Evolutionary conservation across 1,140 invertebrate species (phyloP), one percentile per base, ranked within the genome.

Genomic region (Plutomurus gul): DNA sequence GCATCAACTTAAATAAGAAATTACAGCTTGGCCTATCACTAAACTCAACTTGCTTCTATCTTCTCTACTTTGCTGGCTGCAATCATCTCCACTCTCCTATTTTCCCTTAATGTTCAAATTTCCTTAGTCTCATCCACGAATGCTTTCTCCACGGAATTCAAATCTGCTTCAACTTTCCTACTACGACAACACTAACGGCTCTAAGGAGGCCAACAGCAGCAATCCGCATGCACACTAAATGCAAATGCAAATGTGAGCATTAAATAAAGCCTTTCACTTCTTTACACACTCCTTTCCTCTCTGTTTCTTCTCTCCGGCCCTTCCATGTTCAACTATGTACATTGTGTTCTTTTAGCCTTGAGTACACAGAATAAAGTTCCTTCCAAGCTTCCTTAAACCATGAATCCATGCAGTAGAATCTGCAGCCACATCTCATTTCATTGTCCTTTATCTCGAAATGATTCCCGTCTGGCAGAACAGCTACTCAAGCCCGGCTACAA

Each of bases 241-340:
- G 56, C 56, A 65, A 65, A 65, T 65, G 56, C 56, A 65, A 65
- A 65, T 65, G 56, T 13, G 56, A 65, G 36, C 56, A 65, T 65
- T 65, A 65, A 65, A 65, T 65, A 65, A 65, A 65, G 56, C 27
- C 56, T 65, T 33, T 65, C 56, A 30, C 56, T 65, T 33, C 56
- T 33, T 65, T 65, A 30, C 47, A 33, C 56, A 30, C 27, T 65
- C 27, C 36, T 30, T 65, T 43, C 56, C 13, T 60, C 25, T 33
- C n/a, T 25, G 25, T 60, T 60, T 33, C 56, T 65, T 65, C 27
- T 65, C 56, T 18, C 16, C 2, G 11, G 39, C n/a, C 11, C n/a
- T n/a, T 43, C 11, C 39, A 43, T 13, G 39, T 43, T 10, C 10
- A 43, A n/a, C 39, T 13, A 13, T n/a, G n/a, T 43, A 13, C n/a